Percentiles rank a stretch among this genome's conserved stretches.
These are phyloP conservation scores for Epizoanthus stellaris DNA, from an alignment of 92 coral and sea anemone genomes.

Conservation along the genomic window DNA sequence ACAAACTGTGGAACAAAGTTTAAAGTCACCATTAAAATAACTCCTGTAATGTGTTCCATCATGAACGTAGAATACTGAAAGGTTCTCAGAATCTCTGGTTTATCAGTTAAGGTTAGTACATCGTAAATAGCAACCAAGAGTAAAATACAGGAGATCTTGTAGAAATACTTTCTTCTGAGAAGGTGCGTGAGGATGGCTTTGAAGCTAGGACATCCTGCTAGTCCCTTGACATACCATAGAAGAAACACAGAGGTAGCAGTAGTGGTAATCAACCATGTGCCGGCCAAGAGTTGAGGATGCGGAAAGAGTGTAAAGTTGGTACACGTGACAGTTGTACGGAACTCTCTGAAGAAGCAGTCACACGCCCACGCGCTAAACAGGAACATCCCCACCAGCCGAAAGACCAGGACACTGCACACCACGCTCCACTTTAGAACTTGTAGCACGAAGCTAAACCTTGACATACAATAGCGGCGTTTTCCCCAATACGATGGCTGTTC, in stretches of 20 bases:
- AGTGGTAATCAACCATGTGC: conserved; percentile 49
- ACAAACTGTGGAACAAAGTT: conserved; percentile 54
- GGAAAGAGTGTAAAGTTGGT: conserved; percentile 51
- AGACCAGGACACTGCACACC: conserved; percentile 11
- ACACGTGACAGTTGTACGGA: conserved; percentile 49
- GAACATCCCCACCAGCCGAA: conserved; percentile 41
- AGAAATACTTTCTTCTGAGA: conserved; percentile 51
- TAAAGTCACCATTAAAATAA: conserved; percentile 36
- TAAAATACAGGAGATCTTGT: conserved; percentile 43
- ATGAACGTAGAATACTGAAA: conserved; percentile 21
- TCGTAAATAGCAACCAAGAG: conserved; percentile 56
- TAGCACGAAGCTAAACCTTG: background rate
- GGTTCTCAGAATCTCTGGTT: background rate
- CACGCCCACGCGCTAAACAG: conserved; percentile 57
- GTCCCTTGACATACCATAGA: conserved; percentile 24
- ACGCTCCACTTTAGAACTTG: conserved; percentile 6
- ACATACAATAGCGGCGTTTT: background rate
- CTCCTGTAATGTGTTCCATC: conserved; percentile 49
- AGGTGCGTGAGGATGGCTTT: conserved; percentile 25
- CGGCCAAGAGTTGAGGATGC: conserved; percentile 6
- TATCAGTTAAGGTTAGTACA: conserved; percentile 32
- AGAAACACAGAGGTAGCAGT: conserved; percentile 47
- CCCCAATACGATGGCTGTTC: background rate
- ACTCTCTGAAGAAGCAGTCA: conserved; percentile 66
- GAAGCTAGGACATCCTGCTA: conserved; percentile 45